Percentiles rank a stretch among this genome's conserved stretches.
Evolutionary conservation across 2,888 invertebrate species (phyloP).

Genomic region (Phengaris arion): DNA sequence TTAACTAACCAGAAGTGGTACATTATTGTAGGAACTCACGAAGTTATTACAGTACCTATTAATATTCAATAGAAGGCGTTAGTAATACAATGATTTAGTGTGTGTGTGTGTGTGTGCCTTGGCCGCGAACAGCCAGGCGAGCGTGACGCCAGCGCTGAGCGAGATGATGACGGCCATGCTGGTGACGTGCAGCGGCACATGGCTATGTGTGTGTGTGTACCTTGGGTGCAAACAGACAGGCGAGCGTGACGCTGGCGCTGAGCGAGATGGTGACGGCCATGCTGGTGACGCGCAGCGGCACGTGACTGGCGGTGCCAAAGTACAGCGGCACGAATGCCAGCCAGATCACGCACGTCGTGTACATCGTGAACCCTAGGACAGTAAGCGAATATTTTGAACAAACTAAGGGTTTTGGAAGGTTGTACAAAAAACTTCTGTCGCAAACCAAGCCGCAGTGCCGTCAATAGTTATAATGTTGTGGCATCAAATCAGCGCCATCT

Average conservation of each 20-base stretch:
- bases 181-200: conserved; percentile 94
- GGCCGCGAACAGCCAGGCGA: conserved; percentile 95
- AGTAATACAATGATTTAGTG: not conserved
- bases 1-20: too few relatives aligned
- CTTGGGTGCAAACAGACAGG: conserved; percentile 96
- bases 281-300: conserved; percentile 94
- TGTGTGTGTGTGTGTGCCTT: conserved; percentile 86
- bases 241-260: conserved; percentile 95
- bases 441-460: too few relatives aligned
- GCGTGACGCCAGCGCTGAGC: conserved; percentile 94
- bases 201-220: conserved; percentile 79
- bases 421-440: too few relatives aligned
- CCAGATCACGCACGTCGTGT: conserved; percentile 99
- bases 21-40: too few relatives aligned
- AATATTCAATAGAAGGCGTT: not conserved
- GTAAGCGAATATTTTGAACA: not conserved
- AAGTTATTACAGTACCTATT: too few relatives aligned
- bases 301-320: conserved; percentile 96
- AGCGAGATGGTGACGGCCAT: conserved; percentile 97
- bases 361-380: conserved; percentile 96
- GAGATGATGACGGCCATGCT: conserved; percentile 98
- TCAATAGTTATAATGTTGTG: too few relatives aligned
- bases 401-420: too few relatives aligned
- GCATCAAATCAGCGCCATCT: too few relatives aligned
- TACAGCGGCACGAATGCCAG: conserved; percentile 98